Evolutionary conservation across 2,888 invertebrate species (phyloP).

Genomic region (Cyclophora punctaria): DNA sequence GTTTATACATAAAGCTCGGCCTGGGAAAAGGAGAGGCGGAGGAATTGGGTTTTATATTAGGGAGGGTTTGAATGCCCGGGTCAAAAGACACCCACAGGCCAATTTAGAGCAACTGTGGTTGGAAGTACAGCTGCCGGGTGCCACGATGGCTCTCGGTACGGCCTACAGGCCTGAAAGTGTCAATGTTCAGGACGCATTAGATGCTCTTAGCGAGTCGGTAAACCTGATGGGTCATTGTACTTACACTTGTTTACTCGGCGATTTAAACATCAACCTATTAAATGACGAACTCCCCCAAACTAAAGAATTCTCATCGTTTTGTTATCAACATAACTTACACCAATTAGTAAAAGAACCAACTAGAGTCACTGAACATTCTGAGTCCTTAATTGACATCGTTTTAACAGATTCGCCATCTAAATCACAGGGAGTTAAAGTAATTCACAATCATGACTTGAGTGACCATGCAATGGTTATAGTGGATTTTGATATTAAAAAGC

Average conservation of each 20-base stretch:
- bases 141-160: not conserved
- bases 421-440: not conserved
- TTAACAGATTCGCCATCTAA: not conserved
- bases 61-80: constrained; percentile 5
- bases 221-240: not conserved
- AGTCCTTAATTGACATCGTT: not conserved
- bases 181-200: not conserved
- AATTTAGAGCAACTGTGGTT: not conserved
- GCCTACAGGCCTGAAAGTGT: not conserved
- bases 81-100: constrained; percentile 8
- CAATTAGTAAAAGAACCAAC: not conserved
- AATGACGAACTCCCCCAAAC: not conserved
- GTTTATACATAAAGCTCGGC: not conserved
- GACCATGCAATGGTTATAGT: not conserved
- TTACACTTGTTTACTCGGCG: constrained; percentile 1
- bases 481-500: not conserved
- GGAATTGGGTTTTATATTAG: constrained; percentile 5
- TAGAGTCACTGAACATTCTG: not conserved
- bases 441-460: too few relatives aligned
- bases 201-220: not conserved
- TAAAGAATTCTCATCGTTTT: not conserved
- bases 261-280: constrained; percentile 1
- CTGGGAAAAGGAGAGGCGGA: not conserved
- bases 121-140: not conserved
- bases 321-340: not conserved